Percentiles rank a stretch among this genome's conserved stretches.
These are phyloP conservation scores for Trilocha varians DNA, from an alignment of 2,888 invertebrate species.

Conservation along the genomic window DNA sequence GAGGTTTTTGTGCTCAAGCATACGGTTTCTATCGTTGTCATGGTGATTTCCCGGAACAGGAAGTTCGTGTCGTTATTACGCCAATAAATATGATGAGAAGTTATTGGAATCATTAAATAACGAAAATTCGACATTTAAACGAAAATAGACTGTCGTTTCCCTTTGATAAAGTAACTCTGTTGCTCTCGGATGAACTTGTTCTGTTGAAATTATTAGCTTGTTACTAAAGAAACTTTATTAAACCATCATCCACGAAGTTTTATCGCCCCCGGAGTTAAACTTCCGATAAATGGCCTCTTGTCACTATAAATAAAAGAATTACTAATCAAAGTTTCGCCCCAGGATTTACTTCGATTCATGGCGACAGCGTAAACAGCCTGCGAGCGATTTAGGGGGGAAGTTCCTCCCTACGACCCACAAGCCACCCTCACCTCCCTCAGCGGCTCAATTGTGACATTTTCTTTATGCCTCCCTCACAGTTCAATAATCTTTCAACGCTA, in stretches of 20 bases:
- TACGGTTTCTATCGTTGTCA: constrained; percentile 29
- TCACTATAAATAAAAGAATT: constrained; percentile 46
- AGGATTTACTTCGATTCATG: constrained; percentile 43
- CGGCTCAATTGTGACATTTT: constrained; percentile 59
- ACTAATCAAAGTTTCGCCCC: constrained; percentile 51
- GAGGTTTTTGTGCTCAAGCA: constrained; percentile 32
- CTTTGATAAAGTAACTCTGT: too few species aligned
- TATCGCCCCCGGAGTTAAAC: constrained; percentile 4
- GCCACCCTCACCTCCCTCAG: constrained; percentile 16
- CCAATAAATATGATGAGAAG: constrained; percentile 1
- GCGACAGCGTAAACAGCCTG: constrained; percentile 49
- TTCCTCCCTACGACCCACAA: constrained; percentile 15
- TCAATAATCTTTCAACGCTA: constrained; percentile 48
- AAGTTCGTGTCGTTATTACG: constrained; percentile 15
- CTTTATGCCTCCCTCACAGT: constrained; percentile 44
- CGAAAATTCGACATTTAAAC: background rate
- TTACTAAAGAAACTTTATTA: background rate
- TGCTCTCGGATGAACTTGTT: too few species aligned
- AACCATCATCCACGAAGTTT: constrained; percentile 1
- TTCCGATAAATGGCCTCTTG: constrained; percentile 27
- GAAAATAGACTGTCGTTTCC: background rate
- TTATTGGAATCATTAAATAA: background rate
- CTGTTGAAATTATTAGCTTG: too few species aligned
- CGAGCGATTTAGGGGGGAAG: constrained; percentile 22
- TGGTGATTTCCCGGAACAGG: constrained; percentile 41